Base-by-base conservation (phyloP, 2,113 vertebrate species). In the Boleophthalmus pectinirostris region DNA sequence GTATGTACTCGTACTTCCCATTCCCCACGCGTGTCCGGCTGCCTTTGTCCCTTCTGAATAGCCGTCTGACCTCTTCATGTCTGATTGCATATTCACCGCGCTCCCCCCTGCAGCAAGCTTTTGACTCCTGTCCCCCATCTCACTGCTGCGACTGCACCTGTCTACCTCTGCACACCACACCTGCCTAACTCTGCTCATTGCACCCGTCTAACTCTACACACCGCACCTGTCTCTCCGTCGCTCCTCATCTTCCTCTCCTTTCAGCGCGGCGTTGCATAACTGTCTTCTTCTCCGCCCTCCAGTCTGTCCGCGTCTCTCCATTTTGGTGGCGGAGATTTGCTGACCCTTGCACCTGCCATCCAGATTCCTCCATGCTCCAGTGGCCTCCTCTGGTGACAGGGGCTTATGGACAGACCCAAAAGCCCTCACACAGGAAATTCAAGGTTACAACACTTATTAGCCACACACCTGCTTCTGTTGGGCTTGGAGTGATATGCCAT, bases 261-360 rank as follows among this genome's bases (percentile, higher is more conserved):
- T 80, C 78, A 60, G n/a, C n/a, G 77, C 56, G 16, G 74, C 49
- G 68, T 75, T 75, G 68, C 66, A 10, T 80, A 82, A 79, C 65
- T 45, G 53, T 74, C 35, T 70, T 29, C 60, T 10, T 63, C 25
- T 33, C 25, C 58, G 29, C 25, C 58, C 58, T 63, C 60, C 25
- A 20, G 49, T 67, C 67, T 81, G 70, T 80, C 7, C 11, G 43
- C 58, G 35, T 73, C 24, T 60, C 47, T 53, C 43, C 45, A 38
- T 49, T 68, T 70, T 76, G 38, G 56, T 25, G 21, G 16, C 12
- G n/a, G 16, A 53, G 29, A 61, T 46, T 74, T 2, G 2, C 70
- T 82, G 82, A 79, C 82, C 80, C 72, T 75, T 70, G 71, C 69
- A 75, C 69, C 78, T 80, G 65, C 69, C 78, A 71, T 46, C 46